These are phyloP conservation scores for Trichopria drosophilae DNA, from an alignment of 2,888 invertebrate species.

Conservation along the genomic window DNA sequence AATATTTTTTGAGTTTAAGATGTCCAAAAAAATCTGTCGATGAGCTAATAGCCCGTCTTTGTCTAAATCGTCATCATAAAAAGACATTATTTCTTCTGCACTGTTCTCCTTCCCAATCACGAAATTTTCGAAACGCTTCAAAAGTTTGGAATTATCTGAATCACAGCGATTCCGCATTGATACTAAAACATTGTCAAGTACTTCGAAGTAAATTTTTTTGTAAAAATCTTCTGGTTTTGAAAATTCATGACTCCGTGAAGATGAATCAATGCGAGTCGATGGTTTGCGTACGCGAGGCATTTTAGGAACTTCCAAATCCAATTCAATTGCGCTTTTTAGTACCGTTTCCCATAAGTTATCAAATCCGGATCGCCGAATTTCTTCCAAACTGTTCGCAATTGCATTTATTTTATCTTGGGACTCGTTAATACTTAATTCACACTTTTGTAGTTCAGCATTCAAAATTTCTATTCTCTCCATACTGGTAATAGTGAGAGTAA, in stretches of 20 bases:
- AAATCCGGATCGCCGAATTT: conserved; percentile 19
- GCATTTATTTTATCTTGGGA: too few relatives aligned
- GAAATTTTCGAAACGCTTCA: conserved; percentile 24
- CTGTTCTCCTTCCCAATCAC: conserved; percentile 13
- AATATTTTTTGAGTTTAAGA: too few relatives aligned
- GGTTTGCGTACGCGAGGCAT: conserved; percentile 12
- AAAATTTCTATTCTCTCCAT: conserved; percentile 30
- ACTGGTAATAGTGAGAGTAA: conserved; percentile 27
- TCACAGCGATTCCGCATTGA: conserved; percentile 26
- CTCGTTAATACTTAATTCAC: conserved; percentile 24
- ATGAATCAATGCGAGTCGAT: conserved; percentile 11
- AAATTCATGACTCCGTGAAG: conserved; percentile 13
- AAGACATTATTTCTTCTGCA: conserved; percentile 13
- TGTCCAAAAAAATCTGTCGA: too few relatives aligned
- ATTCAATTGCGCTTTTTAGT: conserved; percentile 13
- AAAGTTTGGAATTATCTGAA: conserved; percentile 20
- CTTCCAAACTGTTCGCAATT: too few relatives aligned
- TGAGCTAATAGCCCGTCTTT: too few relatives aligned
- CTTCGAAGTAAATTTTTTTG: conserved; percentile 28
- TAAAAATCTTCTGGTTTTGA: conserved; percentile 20
- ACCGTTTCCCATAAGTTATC: conserved; percentile 13
- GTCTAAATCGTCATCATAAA: conserved; percentile 21
- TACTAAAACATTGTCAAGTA: conserved; percentile 21
- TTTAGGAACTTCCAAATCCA: conserved; percentile 24
- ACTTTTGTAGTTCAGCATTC: conserved; percentile 27